Evolutionary conservation across 2,888 invertebrate species (phyloP), one percentile per base, ranked within the genome.

Genomic region (Actias luna): DNA sequence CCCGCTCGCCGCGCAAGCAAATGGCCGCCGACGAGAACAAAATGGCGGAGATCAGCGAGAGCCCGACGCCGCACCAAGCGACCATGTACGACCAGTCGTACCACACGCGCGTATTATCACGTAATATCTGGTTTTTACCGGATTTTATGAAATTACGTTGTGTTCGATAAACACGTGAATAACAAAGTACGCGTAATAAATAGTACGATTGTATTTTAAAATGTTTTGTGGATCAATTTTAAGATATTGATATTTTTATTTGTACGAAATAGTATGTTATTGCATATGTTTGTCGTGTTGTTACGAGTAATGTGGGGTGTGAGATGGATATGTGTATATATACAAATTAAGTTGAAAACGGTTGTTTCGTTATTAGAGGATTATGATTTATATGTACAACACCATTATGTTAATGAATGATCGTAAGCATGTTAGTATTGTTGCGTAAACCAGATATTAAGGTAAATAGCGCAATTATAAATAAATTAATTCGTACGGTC

Each of bases 1-100:
- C 98, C 85, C 97, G 95, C 93, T 98, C 98, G 89, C 96, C 97
- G 88, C 97, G 95, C 89, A 98, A 95, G 93, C 98, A 98, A 93
- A 98, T 96, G 86, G 98, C 98, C 82, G 98, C 97, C 87, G 97
- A 97, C 82, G 97, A 97, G 92, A 98, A 96, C 90, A 98, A 95
- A 88, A 98, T 96, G 93, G 98, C 97, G 80, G 98, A 96, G 88
- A 98, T 93, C 86, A 98, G 94, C 82, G 97, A 95, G 93, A 97
- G 96, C 79, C 96, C 98, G 85, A 98, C 98, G 91, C 98, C 98
- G 93, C 98, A 96, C 98, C 98, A 99, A 89, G 98, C 97, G 87
- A 98, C 95, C 94, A 98, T 96, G 94, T 98, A 99, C 80, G 98
- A 98, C 98, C 98, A 99, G 93, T 98, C 98, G 94, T 98, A 98